A percentile compares a stretch with the other conserved stretches of the same genome.
Evolutionary conservation across 2,797 vertebrate species (phyloP).

Genomic region (Galagoides demidoff): DNA sequence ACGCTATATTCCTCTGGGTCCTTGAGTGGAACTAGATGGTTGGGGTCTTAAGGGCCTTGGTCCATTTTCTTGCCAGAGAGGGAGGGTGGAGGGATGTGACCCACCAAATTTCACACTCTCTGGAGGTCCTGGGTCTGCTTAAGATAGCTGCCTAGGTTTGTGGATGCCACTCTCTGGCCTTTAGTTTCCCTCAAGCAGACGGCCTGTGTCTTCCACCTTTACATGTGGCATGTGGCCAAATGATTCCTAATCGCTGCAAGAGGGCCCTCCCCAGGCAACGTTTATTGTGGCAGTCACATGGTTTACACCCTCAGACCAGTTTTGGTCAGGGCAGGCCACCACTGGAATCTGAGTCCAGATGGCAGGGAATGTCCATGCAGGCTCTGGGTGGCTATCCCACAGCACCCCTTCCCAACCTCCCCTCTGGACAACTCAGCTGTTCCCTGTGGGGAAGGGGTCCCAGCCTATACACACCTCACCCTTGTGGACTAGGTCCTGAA

Average conservation of each 20-base stretch:
- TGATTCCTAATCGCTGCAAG: accelerated
- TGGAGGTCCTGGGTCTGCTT: neutral
- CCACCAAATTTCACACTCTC: accelerated
- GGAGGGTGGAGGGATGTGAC: neutral
- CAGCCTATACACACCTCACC: neutral
- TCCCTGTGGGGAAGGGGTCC: neutral
- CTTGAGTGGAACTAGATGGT: neutral
- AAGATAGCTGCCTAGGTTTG: neutral
- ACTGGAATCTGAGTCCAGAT: neutral
- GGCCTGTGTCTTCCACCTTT: neutral
- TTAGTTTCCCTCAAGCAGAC: neutral
- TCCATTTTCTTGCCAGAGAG: neutral
- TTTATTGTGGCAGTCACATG: too few relatives aligned
- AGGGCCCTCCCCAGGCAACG: accelerated
- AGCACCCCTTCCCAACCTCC: neutral
- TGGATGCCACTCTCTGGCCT: neutral
- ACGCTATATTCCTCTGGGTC: accelerated
- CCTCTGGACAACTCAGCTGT: neutral
- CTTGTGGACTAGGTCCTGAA: neutral
- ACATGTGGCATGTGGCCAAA: neutral
- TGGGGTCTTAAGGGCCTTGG: neutral
- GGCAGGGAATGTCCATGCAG: neutral
- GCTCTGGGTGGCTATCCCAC: neutral
- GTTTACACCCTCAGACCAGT: neutral
- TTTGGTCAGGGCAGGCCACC: neutral